phyloP scores from a whole-genome alignment of 2,888 invertebrate species.

The Hedya salicella region DNA sequence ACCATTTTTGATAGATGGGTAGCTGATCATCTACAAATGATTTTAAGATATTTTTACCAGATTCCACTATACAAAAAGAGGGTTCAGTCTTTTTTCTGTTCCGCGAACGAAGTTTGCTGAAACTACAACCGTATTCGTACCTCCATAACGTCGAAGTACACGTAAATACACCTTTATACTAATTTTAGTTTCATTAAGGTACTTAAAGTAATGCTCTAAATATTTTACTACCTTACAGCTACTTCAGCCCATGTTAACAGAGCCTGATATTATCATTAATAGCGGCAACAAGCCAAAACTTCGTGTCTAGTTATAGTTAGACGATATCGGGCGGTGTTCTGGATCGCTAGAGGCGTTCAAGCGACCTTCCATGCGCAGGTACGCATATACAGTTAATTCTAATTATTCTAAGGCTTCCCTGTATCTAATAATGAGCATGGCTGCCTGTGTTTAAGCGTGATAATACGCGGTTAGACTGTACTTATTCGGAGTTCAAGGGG shows the following conservation, averaged over 20 bases:
- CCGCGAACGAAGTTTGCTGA: too few relatives aligned
- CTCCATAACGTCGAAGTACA: too few relatives aligned
- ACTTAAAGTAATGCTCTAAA: too few relatives aligned
- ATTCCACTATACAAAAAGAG: too few relatives aligned
- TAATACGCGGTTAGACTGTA: constrained; percentile 2
- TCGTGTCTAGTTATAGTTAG: constrained; percentile 12
- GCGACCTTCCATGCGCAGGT: constrained; percentile 27
- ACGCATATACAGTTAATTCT: constrained; percentile 37
- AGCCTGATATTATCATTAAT: not conserved
- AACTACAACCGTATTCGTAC: too few relatives aligned
- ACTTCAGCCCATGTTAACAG: not conserved
- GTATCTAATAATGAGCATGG: constrained; percentile 36
- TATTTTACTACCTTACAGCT: too few relatives aligned
- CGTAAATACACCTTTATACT: too few relatives aligned
- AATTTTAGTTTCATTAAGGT: too few relatives aligned
- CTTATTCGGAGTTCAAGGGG: not conserved
- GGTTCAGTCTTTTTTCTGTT: too few relatives aligned
- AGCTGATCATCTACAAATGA: too few relatives aligned
- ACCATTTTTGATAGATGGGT: too few relatives aligned
- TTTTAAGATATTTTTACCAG: too few relatives aligned
- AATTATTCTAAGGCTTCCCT: constrained; percentile 42
- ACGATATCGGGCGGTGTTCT: not conserved
- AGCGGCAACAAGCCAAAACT: constrained; percentile 5
- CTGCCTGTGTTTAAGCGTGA: constrained; percentile 4
- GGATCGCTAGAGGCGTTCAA: constrained; percentile 24